phyloP scores from a whole-genome alignment of 2,797 vertebrate species.

The Podargus strigoides region DNA sequence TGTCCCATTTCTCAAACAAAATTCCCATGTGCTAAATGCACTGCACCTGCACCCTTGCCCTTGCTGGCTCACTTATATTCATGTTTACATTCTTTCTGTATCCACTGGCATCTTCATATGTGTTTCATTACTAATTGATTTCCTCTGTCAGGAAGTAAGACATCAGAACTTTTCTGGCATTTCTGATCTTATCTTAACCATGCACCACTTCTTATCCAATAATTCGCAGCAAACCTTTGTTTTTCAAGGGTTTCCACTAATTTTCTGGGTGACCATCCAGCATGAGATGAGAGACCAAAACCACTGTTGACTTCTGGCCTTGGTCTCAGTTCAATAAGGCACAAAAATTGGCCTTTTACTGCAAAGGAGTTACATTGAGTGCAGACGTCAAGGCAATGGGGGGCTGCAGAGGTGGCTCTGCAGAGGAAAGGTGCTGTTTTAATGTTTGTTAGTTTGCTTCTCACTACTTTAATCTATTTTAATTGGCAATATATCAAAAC shows the following conservation, averaged over 20 bases:
- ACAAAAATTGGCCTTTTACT: background rate
- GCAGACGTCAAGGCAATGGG: accelerated
- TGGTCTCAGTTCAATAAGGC: background rate
- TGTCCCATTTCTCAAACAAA: background rate
- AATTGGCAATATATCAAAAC: background rate
- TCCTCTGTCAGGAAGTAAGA: background rate
- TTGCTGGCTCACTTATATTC: background rate
- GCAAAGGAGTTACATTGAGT: background rate
- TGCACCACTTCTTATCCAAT: background rate
- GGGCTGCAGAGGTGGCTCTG: background rate
- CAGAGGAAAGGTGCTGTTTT: background rate
- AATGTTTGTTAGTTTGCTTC: background rate
- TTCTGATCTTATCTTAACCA: background rate
- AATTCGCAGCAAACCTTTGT: accelerated
- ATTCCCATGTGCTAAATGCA: background rate
- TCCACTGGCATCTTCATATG: background rate
- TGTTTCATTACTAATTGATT: background rate
- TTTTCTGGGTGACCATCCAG: background rate
- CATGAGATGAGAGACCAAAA: background rate
- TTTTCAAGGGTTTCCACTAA: background rate
- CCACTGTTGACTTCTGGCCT: background rate
- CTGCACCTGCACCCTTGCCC: background rate
- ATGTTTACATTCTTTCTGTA: background rate
- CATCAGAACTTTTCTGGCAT: background rate
- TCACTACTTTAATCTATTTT: background rate